phyloP scores from a whole-genome alignment of 2,888 invertebrate species.

The Platynereis dumerilii region DNA sequence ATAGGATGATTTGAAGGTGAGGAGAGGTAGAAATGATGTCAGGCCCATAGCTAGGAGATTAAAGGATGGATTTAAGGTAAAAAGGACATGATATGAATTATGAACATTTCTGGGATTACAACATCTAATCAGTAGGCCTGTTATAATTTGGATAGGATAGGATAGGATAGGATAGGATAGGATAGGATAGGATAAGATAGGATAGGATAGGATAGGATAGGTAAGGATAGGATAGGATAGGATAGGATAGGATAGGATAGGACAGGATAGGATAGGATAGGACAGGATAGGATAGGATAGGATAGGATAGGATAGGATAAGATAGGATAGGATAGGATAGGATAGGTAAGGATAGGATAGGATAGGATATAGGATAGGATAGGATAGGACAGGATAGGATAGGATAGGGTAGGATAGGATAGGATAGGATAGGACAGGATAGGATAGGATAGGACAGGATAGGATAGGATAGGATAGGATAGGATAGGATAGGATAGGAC shows the following conservation, averaged over 20 bases:
- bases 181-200: too few species aligned
- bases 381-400: constrained; percentile 19
- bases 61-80: too few species aligned
- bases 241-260: constrained; percentile 11
- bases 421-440: constrained; percentile 15
- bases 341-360: constrained; percentile 2
- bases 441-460: constrained; percentile 17
- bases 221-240: constrained; percentile 8
- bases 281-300: constrained; percentile 5
- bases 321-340: constrained; percentile 6
- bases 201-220: too few species aligned
- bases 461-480: constrained; percentile 18
- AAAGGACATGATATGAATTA: too few species aligned
- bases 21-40: too few species aligned
- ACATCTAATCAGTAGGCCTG: too few species aligned
- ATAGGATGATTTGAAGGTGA: too few species aligned
- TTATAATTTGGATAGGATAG: too few species aligned
- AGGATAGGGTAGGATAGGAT: constrained; percentile 16
- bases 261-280: constrained; percentile 4
- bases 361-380: constrained; percentile 6
- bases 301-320: constrained; percentile 11
- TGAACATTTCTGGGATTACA: too few species aligned
- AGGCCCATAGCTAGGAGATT: too few species aligned
- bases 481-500: constrained; percentile 12
- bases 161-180: too few species aligned